Conservation (phyloP, 2,113 vertebrate species). For the Psephotus haematonotus region DNA sequence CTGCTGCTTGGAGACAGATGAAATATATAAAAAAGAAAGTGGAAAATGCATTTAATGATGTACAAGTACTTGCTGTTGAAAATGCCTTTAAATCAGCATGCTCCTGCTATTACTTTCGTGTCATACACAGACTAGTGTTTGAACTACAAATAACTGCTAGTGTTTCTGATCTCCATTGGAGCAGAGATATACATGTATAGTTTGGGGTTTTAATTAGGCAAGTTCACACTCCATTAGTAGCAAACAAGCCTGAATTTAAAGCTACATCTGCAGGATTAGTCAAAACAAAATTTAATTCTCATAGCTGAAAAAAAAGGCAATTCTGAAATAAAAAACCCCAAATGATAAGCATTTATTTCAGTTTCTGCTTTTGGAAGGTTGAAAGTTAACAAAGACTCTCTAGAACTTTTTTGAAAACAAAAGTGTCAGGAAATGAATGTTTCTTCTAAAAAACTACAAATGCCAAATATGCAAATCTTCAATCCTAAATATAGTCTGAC, state of each 20-base stretch:
- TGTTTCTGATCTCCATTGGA: constrained; percentile 19
- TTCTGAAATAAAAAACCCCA: not conserved
- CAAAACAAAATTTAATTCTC: not conserved
- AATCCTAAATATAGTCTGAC: not conserved
- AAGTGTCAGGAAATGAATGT: not conserved
- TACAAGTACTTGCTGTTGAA: not conserved
- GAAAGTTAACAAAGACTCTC: not conserved
- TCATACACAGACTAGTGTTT: not conserved
- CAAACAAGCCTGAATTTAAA: constrained; percentile 25
- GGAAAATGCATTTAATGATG: constrained; percentile 28
- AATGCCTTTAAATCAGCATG: constrained; percentile 14
- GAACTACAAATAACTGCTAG: constrained; percentile 13
- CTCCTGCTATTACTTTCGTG: not conserved
- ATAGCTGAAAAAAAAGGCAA: not conserved
- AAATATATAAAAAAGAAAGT: not conserved
- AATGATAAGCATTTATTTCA: not conserved
- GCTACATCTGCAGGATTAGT: not conserved
- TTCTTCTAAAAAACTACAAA: not conserved
- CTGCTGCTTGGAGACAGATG: not conserved
- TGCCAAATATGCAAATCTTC: not conserved
- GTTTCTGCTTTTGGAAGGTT: not conserved
- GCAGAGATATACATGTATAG: not conserved
- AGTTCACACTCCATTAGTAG: constrained; percentile 8
- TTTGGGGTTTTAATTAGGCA: constrained; percentile 21
- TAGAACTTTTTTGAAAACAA: not conserved